Conservation (phyloP, 2,797 vertebrate genomes). For the Macrochelys suwanniensis region DNA sequence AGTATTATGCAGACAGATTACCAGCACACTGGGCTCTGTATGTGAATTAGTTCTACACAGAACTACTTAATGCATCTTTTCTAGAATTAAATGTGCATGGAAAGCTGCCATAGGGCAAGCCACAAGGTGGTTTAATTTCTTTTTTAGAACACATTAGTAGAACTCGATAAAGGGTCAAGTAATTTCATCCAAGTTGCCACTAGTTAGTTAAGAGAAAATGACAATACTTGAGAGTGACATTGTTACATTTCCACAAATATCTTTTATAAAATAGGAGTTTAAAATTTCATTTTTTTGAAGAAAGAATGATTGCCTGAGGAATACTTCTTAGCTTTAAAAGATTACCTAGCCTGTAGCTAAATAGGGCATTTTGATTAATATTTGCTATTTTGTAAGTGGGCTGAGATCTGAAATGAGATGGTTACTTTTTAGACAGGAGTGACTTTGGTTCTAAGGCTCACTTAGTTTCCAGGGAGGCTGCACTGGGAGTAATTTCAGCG, state of each 20-base stretch:
- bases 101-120: constrained; percentile 83
- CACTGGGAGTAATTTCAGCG: constrained; percentile 95
- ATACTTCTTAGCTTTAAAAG: constrained; percentile 78
- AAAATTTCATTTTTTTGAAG: constrained; percentile 78
- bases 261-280: constrained; percentile 77
- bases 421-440: constrained; percentile 88
- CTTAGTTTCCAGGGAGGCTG: constrained; percentile 84
- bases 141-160: constrained; percentile 90
- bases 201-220: constrained; percentile 87
- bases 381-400: constrained; percentile 86
- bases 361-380: constrained; percentile 88
- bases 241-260: constrained; percentile 74
- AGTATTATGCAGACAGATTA: constrained; percentile 75
- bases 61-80: constrained; percentile 89
- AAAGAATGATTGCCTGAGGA: constrained; percentile 76
- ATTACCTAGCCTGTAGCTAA: constrained; percentile 83
- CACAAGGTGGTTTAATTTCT: constrained; percentile 86
- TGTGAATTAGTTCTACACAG: constrained; percentile 83
- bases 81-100: constrained; percentile 87
- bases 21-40: constrained; percentile 55
- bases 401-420: constrained; percentile 93
- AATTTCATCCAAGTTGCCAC: constrained; percentile 91
- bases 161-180: constrained; percentile 92
- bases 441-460: constrained; percentile 86
- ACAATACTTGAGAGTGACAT: constrained; percentile 80